These are phyloP conservation scores for Xylocampa areola DNA, from an alignment of 2,888 invertebrate species.

Conservation along the genomic window DNA sequence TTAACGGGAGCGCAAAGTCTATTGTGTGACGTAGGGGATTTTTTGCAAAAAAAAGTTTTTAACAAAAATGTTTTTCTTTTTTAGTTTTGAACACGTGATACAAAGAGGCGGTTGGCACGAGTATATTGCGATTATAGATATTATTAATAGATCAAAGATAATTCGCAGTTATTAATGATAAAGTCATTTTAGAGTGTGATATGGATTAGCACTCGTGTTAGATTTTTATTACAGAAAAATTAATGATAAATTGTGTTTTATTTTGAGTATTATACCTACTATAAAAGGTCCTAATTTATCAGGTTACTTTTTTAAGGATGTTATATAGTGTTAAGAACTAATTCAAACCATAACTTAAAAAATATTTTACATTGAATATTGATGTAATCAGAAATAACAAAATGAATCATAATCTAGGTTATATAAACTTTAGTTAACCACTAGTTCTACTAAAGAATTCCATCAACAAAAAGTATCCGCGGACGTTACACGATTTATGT, in stretches of 20 bases:
- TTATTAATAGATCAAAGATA: slow-evolving; percentile 76
- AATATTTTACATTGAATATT: too few species aligned
- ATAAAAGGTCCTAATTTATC: too few species aligned
- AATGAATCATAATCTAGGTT: too few species aligned
- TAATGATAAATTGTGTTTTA: too few species aligned
- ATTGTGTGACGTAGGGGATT: slow-evolving; percentile 76
- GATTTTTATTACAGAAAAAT: not conserved
- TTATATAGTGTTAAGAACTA: too few species aligned
- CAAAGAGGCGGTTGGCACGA: slow-evolving; percentile 54
- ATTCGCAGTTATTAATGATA: slow-evolving; percentile 76
- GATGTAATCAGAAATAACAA: too few species aligned
- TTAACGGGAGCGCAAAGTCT: slow-evolving; percentile 83
- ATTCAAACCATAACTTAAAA: too few species aligned
- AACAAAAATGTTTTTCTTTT: slow-evolving; percentile 65
- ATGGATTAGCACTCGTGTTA: slow-evolving; percentile 9
- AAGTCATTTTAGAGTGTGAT: slow-evolving; percentile 30
- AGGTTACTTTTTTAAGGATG: too few species aligned
- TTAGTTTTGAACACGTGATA: slow-evolving; percentile 57
- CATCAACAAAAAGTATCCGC: not conserved
- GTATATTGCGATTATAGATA: slow-evolving; percentile 63
- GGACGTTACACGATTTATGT: not conserved
- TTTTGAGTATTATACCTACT: too few species aligned
- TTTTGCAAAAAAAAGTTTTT: slow-evolving; percentile 58
- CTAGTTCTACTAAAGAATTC: not conserved
- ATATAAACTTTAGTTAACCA: too few species aligned